Evolutionary conservation across 2,888 invertebrate genomes (phyloP).

Genomic region (Iselma pallidipennis): DNA sequence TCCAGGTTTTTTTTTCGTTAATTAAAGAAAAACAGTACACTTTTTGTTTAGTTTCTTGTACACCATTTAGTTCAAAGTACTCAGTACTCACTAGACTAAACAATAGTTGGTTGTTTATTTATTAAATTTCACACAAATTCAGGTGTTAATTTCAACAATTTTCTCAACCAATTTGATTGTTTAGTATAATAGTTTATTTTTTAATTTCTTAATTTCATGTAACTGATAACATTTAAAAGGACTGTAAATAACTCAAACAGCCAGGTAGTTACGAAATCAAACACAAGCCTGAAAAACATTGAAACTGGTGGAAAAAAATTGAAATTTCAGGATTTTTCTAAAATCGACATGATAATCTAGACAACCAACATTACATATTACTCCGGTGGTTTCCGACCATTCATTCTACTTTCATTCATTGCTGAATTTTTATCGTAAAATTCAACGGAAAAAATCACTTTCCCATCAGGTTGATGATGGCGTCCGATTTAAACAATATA

Average conservation of each 20-base stretch:
- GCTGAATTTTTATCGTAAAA: no score
- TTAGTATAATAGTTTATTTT: no score
- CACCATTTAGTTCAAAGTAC: not conserved
- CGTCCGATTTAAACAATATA: constrained; percentile 21
- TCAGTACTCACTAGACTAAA: not conserved
- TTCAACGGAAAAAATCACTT: constrained; percentile 22
- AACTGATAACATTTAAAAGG: not conserved
- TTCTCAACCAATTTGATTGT: not conserved
- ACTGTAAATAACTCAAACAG: no score
- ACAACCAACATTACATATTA: not conserved
- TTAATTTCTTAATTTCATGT: not conserved
- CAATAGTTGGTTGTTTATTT: not conserved
- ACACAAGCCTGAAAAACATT: no score
- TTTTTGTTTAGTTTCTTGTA: no score
- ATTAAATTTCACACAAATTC: not conserved
- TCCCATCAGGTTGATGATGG: constrained; percentile 20
- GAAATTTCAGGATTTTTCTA: no score
- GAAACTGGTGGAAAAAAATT: no score
- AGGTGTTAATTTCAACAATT: not conserved
- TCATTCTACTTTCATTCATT: no score
- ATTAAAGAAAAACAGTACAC: no score
- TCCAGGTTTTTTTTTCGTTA: no score
- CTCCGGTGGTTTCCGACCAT: no score
- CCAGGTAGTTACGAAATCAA: no score
- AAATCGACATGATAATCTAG: not conserved